These are phyloP conservation scores for Maccullochella peelii DNA, from an alignment of 2,113 vertebrate species.

Conservation along the genomic window DNA sequence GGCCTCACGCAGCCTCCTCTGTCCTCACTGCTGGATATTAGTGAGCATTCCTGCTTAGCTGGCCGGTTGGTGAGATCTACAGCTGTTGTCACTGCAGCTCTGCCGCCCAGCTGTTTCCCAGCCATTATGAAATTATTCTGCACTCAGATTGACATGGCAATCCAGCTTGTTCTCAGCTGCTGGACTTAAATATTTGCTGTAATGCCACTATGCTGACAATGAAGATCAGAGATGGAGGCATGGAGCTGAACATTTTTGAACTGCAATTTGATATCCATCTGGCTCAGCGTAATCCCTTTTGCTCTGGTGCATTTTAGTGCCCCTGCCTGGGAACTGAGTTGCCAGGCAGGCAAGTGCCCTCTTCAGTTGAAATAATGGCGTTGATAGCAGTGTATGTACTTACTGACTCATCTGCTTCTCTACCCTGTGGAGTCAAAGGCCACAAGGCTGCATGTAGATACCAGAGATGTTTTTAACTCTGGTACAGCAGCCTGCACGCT, in stretches of 20 bases:
- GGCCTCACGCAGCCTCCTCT: constrained; percentile 49
- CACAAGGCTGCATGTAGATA: constrained; percentile 47
- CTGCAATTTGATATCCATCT: constrained; percentile 81
- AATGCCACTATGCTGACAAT: constrained; percentile 76
- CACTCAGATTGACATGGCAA: constrained; percentile 74
- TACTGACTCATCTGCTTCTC: constrained; percentile 53
- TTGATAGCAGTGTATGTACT: constrained; percentile 49
- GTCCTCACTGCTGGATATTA: constrained; percentile 56
- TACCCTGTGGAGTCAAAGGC: constrained; percentile 46
- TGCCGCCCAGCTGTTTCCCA: constrained; percentile 79
- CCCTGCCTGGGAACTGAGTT: constrained; percentile 46
- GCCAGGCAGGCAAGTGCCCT: constrained; percentile 68
- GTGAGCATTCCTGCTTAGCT: constrained; percentile 61
- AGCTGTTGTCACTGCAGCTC: constrained; percentile 74
- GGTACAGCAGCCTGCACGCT: constrained; percentile 15
- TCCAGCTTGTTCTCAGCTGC: constrained; percentile 72
- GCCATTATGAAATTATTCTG: constrained; percentile 85
- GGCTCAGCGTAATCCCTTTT: constrained; percentile 77
- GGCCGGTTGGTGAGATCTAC: constrained; percentile 56
- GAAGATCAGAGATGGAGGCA: constrained; percentile 73
- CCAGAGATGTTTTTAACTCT: constrained; percentile 38
- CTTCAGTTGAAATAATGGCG: constrained; percentile 54
- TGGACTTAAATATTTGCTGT: constrained; percentile 77
- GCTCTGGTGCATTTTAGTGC: constrained; percentile 67
- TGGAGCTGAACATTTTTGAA: constrained; percentile 51